phyloP scores from a whole-genome alignment of 2,888 invertebrate genomes.

The Meiosimyza platycephala region DNA sequence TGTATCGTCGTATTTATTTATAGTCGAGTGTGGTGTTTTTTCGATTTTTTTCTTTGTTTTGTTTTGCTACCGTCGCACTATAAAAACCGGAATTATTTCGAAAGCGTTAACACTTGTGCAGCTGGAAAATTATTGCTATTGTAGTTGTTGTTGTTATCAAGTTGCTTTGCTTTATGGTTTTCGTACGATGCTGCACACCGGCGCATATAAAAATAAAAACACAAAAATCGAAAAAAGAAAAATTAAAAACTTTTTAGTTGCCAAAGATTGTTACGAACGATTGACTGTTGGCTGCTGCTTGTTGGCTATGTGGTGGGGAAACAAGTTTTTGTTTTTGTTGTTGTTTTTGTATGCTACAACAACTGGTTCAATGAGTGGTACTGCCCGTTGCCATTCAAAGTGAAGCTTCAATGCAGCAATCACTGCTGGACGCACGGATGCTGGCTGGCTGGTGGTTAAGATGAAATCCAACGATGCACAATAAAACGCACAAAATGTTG shows the following conservation, averaged over 20 bases:
- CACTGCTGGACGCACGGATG: background rate
- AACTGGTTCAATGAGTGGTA: conserved; percentile 15
- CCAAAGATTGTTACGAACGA: too few relatives aligned
- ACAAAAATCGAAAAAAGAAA: too few relatives aligned
- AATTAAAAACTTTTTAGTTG: too few relatives aligned
- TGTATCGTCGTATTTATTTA: too few relatives aligned
- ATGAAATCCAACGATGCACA: background rate
- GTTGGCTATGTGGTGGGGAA: background rate
- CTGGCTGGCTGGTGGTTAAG: background rate
- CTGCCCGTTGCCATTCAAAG: conserved; percentile 25
- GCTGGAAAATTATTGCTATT: conserved; percentile 13
- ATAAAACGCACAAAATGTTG: background rate
- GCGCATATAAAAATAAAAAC: too few relatives aligned
- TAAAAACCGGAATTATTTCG: conserved; percentile 23
- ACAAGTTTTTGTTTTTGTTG: conserved; percentile 22
- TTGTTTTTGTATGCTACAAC: background rate
- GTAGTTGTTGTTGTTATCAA: conserved; percentile 20
- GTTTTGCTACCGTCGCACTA: background rate
- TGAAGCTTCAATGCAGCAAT: background rate
- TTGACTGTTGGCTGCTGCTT: conserved; percentile 13
- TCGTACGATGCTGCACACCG: background rate
- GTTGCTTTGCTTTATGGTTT: background rate
- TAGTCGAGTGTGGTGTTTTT: background rate
- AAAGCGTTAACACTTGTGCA: conserved; percentile 30
- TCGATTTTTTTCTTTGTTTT: background rate